phyloP scores from a whole-genome alignment of 2,888 invertebrate genomes.

The Ophioninae sp. region DNA sequence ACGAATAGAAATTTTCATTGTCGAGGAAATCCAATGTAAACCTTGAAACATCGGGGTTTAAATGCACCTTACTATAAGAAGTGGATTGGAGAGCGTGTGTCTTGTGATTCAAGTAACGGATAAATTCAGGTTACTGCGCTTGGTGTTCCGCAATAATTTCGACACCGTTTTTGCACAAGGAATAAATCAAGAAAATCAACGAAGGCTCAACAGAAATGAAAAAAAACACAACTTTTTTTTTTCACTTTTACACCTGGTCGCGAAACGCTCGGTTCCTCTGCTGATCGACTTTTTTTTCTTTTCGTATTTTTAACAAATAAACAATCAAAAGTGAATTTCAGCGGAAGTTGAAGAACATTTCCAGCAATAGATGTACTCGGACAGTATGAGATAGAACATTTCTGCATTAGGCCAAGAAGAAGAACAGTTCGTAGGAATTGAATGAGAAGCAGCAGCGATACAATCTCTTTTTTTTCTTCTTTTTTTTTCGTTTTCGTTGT shows the following conservation, averaged over 20 bases:
- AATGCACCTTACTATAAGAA: constrained; percentile 79
- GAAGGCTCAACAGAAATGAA: not conserved
- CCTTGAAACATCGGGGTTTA: constrained; percentile 72
- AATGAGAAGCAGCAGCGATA: constrained; percentile 61
- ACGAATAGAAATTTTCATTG: constrained; percentile 59
- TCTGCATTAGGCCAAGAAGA: constrained; percentile 63
- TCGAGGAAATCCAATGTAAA: constrained; percentile 79
- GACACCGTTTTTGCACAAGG: constrained; percentile 9
- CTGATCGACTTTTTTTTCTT: constrained; percentile 31
- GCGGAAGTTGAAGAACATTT: constrained; percentile 51
- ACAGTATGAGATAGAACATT: constrained; percentile 54
- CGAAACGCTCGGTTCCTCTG: constrained; percentile 63
- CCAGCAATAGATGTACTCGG: constrained; percentile 50
- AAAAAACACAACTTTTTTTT: not conserved
- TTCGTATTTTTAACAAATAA: constrained; percentile 25
- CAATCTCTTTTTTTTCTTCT: constrained; percentile 42
- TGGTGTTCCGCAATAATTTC: constrained; percentile 59
- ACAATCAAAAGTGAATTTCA: constrained; percentile 43
- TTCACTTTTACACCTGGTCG: constrained; percentile 19
- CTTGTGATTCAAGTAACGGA: constrained; percentile 65
- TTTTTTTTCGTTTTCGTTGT: constrained; percentile 15
- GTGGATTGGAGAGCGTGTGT: constrained; percentile 78
- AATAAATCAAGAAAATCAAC: constrained; percentile 4
- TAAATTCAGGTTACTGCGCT: constrained; percentile 65
- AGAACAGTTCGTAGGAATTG: constrained; percentile 50